phyloP scores from a whole-genome alignment of 1,140 invertebrate species.

The Cydia pomonella region DNA sequence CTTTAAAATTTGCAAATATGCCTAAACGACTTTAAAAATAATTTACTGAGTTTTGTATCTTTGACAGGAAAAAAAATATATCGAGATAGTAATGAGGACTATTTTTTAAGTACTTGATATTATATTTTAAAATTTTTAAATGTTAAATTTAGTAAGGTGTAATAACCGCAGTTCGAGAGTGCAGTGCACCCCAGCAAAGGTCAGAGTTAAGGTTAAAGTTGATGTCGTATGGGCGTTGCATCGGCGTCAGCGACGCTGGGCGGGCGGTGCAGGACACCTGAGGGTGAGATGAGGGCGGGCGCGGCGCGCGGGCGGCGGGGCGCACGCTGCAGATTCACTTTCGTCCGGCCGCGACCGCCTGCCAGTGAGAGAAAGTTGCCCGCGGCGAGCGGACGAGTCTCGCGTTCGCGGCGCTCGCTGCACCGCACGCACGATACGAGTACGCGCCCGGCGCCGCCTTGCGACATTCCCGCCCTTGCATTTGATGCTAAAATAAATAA shows the following conservation, averaged over 20 bases:
- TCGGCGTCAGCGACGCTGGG: conserved; percentile 58
- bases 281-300: conserved; percentile 32
- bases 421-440: conserved; percentile 67
- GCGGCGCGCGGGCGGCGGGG: conserved; percentile 53
- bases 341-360: conserved; percentile 70
- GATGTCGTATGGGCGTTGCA: conserved; percentile 66
- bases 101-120: too few species aligned
- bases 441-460: conserved; percentile 45
- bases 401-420: conserved; percentile 69
- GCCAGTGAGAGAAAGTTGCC: conserved; percentile 79
- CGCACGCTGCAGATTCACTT: conserved; percentile 77
- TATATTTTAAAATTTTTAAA: conserved; percentile 33
- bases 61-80: background rate
- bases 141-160: conserved; percentile 48
- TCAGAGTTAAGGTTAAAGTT: conserved; percentile 78
- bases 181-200: conserved; percentile 74
- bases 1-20: too few species aligned
- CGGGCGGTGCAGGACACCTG: conserved; percentile 57
- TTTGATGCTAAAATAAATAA: conserved; percentile 46
- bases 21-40: too few species aligned
- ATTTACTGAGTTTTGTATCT: background rate
- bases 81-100: too few species aligned
- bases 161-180: conserved; percentile 44
- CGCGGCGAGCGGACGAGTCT: conserved; percentile 75
- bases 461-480: conserved; percentile 45